Conservation (phyloP, 2,113 vertebrate genomes). For the Felis catus region DNA sequence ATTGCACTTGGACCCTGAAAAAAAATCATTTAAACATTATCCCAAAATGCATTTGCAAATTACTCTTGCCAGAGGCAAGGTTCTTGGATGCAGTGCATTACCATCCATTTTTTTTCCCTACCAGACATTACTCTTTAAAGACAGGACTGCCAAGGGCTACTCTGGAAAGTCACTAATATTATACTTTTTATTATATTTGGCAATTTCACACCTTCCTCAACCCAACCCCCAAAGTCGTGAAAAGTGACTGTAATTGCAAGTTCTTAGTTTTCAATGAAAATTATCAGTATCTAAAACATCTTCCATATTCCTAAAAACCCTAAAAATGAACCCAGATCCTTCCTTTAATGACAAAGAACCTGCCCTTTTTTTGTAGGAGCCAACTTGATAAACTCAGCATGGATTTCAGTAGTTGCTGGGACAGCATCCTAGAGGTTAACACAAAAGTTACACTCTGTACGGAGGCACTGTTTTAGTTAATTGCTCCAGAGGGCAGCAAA, state of each 20-base stretch:
- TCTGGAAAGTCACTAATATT: constrained; percentile 77
- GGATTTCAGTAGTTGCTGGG: not conserved
- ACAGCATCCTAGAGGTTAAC: not conserved
- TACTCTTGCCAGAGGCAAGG: constrained; percentile 80
- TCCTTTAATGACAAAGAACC: constrained; percentile 5
- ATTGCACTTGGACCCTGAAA: constrained; percentile 59
- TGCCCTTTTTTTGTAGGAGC: not conserved
- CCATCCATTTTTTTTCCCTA: constrained; percentile 61
- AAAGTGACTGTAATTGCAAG: constrained; percentile 56
- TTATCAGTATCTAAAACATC: not conserved
- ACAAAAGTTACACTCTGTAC: not conserved
- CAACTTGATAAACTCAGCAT: not conserved
- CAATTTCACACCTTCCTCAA: constrained; percentile 74
- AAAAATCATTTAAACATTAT: constrained; percentile 78
- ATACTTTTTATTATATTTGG: constrained; percentile 71
- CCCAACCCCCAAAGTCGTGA: constrained; percentile 34
- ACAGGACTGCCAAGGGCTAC: constrained; percentile 77
- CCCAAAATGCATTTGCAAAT: constrained; percentile 79
- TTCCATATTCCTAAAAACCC: not conserved
- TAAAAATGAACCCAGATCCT: constrained; percentile 3
- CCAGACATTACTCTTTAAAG: constrained; percentile 78
- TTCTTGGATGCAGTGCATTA: constrained; percentile 80
- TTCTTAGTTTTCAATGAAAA: constrained; percentile 65
- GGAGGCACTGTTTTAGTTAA: not conserved
- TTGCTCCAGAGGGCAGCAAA: not conserved